phyloP scores from a whole-genome alignment of 2,797 vertebrate genomes.

The Balearica regulorum region DNA sequence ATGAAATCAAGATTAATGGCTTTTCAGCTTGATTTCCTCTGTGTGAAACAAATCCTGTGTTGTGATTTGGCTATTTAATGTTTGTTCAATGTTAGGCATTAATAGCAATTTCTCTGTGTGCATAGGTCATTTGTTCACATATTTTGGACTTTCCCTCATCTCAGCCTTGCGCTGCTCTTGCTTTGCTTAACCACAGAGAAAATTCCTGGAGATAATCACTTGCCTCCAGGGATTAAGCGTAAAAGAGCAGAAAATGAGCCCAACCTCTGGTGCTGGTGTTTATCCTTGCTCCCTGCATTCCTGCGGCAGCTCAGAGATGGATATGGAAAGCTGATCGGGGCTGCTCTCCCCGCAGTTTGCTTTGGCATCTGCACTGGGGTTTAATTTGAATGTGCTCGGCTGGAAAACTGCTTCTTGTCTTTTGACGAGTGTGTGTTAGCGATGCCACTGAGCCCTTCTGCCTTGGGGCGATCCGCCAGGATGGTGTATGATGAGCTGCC shows the following conservation, averaged over 20 bases:
- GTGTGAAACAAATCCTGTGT: background rate
- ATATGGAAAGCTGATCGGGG: background rate
- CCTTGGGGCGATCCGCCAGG: accelerated
- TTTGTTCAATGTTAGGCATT: background rate
- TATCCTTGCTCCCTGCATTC: background rate
- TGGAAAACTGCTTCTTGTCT: background rate
- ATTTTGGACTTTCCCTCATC: background rate
- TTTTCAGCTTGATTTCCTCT: background rate
- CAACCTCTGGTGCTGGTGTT: background rate
- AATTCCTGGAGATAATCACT: background rate
- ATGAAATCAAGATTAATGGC: slow-evolving; percentile 8
- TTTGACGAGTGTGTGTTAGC: background rate
- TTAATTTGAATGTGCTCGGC: background rate
- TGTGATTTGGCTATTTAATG: background rate
- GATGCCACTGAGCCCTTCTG: background rate
- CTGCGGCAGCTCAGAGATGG: background rate
- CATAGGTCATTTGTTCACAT: background rate
- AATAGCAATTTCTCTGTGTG: background rate
- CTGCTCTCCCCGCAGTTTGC: background rate
- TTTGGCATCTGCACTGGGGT: background rate
- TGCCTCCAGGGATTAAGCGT: accelerated
- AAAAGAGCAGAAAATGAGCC: background rate
- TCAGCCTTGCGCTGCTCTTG: background rate
- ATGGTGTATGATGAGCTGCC: background rate
- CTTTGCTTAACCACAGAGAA: background rate